Conservation (phyloP, 2,113 vertebrate species). For the Marmota flaviventris region DNA sequence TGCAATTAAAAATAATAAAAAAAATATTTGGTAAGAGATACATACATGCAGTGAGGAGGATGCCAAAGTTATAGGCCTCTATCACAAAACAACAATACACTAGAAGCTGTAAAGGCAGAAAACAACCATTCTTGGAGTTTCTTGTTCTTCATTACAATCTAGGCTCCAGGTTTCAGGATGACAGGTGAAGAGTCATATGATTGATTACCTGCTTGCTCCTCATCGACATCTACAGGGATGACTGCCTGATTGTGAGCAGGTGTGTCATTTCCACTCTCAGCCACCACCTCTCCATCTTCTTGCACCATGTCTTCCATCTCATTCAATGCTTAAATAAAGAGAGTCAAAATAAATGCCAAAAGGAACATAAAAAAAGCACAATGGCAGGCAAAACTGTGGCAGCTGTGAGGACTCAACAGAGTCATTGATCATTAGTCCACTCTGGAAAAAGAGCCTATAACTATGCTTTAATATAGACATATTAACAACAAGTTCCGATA, state of each 20-base stretch:
- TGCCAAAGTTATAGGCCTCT: neutral
- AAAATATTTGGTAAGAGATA: neutral
- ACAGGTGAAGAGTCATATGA: neutral
- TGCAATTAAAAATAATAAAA: neutral
- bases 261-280: conserved; percentile 83
- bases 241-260: conserved; percentile 86
- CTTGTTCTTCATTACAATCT: neutral
- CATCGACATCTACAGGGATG: conserved; percentile 90
- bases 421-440: neutral
- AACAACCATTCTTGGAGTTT: neutral
- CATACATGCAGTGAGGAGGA: neutral
- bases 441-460: neutral
- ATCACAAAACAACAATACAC: neutral
- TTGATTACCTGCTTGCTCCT: conserved; percentile 96
- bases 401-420: neutral
- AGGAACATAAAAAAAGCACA: neutral
- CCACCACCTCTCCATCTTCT: conserved; percentile 90
- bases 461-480: neutral
- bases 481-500: neutral
- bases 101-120: neutral
- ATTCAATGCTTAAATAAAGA: conserved; percentile 88
- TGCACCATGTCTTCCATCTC: conserved; percentile 94
- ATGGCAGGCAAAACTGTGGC: neutral
- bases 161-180: neutral
- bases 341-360: conserved; percentile 52